Percentiles rank a stretch among this genome's conserved stretches.
phyloP scores from a whole-genome alignment of 1,140 invertebrate species.

The Ooceraea biroi region DNA sequence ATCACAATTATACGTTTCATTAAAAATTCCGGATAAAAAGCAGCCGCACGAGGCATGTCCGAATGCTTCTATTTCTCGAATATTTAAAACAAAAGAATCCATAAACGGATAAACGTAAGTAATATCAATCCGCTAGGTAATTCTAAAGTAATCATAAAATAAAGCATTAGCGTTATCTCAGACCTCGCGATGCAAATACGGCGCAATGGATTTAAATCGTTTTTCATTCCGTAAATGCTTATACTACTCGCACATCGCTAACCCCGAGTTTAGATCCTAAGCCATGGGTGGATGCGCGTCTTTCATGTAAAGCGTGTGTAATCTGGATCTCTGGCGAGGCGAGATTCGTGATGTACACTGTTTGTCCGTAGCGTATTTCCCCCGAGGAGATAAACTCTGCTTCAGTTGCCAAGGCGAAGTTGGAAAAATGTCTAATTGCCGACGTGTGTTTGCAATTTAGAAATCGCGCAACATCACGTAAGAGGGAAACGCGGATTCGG shows the following conservation, averaged over 20 bases:
- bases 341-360: slow-evolving; percentile 12
- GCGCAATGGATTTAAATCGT: neutral
- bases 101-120: too few species aligned
- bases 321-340: slow-evolving; percentile 16
- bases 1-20: too few species aligned
- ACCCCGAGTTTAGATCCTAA: slow-evolving; percentile 10
- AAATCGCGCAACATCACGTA: neutral
- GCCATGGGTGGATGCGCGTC: neutral
- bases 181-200: too few species aligned
- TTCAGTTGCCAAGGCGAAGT: neutral
- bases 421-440: slow-evolving; percentile 1
- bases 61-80: too few species aligned
- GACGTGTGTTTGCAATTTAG: neutral
- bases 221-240: slow-evolving; percentile 27
- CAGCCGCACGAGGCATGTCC: too few species aligned
- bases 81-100: too few species aligned
- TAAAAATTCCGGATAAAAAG: too few species aligned
- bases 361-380: neutral
- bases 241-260: neutral
- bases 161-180: neutral
- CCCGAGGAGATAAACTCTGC: neutral
- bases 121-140: too few species aligned
- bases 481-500: too few species aligned
- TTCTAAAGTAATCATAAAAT: too few species aligned
- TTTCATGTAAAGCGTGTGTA: slow-evolving; percentile 1